These are phyloP conservation scores for Crenichthys baileyi DNA, from an alignment of 2,797 vertebrate species.

Conservation along the genomic window DNA sequence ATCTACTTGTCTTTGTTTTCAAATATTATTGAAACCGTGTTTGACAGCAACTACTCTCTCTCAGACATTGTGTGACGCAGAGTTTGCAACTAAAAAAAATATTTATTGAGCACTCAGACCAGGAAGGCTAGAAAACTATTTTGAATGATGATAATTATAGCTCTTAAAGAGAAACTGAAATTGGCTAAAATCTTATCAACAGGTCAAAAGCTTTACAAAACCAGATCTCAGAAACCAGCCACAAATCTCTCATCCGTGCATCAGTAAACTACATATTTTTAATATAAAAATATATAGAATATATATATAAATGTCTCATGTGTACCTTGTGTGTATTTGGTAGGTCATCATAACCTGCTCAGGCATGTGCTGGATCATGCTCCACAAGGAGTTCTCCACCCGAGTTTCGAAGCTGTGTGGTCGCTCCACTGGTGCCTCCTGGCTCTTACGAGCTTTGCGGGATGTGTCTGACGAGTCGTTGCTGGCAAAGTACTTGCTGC, in stretches of 20 bases:
- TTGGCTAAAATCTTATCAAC: neutral
- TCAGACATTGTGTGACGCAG: neutral
- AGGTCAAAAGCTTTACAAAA: neutral
- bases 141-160: neutral
- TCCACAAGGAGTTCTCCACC: constrained; percentile 80
- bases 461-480: constrained; percentile 84
- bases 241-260: neutral
- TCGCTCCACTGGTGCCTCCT: constrained; percentile 66
- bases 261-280: neutral
- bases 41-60: neutral
- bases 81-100: neutral
- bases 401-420: constrained; percentile 56
- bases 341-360: constrained; percentile 87
- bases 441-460: constrained; percentile 72
- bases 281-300: too few relatives aligned
- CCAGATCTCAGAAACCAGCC: too few relatives aligned
- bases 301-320: neutral
- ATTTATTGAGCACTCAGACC: neutral
- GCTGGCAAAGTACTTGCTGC: constrained; percentile 85
- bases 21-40: neutral
- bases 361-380: constrained; percentile 82
- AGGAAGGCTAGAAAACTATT: neutral
- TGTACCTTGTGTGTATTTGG: constrained; percentile 87
- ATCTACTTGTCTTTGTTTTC: neutral
- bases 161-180: neutral